Evolutionary conservation across 64 coral and sea anemone genomes (phyloP), one percentile per base, ranked within the genome.

Genomic region (Montipora capricornis): DNA sequence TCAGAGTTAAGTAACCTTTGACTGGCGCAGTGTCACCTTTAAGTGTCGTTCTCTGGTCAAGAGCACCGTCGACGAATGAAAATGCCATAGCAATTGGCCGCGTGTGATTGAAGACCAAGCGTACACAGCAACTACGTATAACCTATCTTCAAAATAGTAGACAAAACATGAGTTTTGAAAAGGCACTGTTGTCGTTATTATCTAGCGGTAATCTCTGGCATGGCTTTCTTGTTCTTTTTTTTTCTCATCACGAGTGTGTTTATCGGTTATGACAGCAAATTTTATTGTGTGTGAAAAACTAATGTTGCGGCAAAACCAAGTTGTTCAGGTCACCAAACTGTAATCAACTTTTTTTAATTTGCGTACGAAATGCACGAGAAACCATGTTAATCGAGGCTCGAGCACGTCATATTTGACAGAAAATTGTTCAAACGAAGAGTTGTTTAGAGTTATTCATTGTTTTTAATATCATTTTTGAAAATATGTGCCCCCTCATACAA

Each of bases 1-100:
- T 76, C 74, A 14, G 26, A 4, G 10, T 68, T 3, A n/a, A 71
- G 46, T 86, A 86, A 86, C 82, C 71, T 86, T 86, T 71, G 13
- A n/a, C 7, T 9, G 71, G 19, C 13, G 1, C 68, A 84, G 61
- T 61, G 67, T 84, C 68, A 84, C 58, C 67, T 14, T 84, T 48
- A 68, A 84, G 68, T 68, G 81, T 84, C 68, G 68, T 69, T 84
- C 68, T 68, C 44, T 70, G 81, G 81, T 68, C 45, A 84, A 84
- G 15, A 68, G 1, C 11, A 46, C 61, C 4, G 29, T 68, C 81
- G 47, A 70, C 49, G 64, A 86, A 86, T 19, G 45, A 73, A 48
- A 5, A 46, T 66, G 66, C 66, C 4, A 14, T 6, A 70, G 67
- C 47, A 49, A 86, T 73, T 86, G 53, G 26, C 44, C 19, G 64